Evolutionary conservation across 2,113 vertebrate genomes (phyloP), one percentile per base, ranked within the genome.

Genomic region (Lepisosteus oculatus): DNA sequence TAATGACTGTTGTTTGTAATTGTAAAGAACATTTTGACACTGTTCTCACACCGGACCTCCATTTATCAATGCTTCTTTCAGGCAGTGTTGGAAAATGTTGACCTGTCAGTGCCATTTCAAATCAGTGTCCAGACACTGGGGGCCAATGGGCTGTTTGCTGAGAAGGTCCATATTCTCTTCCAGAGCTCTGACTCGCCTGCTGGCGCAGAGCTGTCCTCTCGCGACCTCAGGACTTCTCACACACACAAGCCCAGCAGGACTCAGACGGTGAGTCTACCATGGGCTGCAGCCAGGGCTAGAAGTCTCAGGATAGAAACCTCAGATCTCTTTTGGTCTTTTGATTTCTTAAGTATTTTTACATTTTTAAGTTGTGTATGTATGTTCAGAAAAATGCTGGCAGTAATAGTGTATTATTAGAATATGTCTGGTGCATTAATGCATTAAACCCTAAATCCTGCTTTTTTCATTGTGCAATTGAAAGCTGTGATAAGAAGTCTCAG

Each of bases 111-210:
- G 57, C 77, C 85, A 0, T 64, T 85, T 64, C 65, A 67, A 75
- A 83, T 85, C 75, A 75, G 69, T 43, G 69, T 84, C 66, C 74
- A 84, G 74, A 85, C 84, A 1, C 76, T 82, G 77, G 81, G 73
- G 14, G 75, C 80, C 8, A 88, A 87, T 67, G 87, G 76, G 43
- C 83, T 90, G 70, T 67, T 73, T 76, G 84, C 85, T 55, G 69
- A 81, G 79, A 74, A 81, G 41, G 80, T 75, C 65, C 62, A 71
- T 72, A 2, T 72, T 17, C 47, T 56, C 8, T 72, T 63, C 69
- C 45, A 68, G n/a, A 43, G n/a, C 68, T 70, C 75, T 17, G 72
- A 57, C 7, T 7, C 41, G 14, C 66, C 61, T 3, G 13, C 41
- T 47, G 61, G 57, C 9, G 45, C 74, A 55, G 70, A 51, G 8